Base-by-base conservation (phyloP, 2,113 vertebrate species). In the Crotophaga sulcirostris region DNA sequence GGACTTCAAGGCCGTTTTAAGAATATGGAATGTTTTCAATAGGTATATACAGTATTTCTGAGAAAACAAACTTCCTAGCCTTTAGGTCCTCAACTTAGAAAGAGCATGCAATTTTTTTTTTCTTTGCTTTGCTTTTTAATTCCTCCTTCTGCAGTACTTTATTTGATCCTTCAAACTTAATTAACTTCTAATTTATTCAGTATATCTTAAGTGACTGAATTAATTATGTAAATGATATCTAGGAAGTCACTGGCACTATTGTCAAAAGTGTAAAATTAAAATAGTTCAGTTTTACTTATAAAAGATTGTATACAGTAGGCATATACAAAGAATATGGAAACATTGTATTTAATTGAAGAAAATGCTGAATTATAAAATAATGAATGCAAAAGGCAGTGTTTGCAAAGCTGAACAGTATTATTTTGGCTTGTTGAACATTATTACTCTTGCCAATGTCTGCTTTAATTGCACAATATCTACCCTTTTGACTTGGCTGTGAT, bases 1-100 rank as follows among this genome's bases (percentile, higher is more conserved):
- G 89, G 90, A 97, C 88, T 89, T 96, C 81, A 97, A 96, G 97
- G 96, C 88, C 93, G 74, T 96, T 97, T 95, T 91, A 92, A 83
- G 63, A 91, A 72, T 55, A 13, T 76, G 38, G 88, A 88, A 91
- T 95, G 68, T 59, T 44, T 93, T 91, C 77, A 93, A 82, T 89
- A 93, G 90, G 67, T 73, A 7, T 51, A 72, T 56, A 16, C 23
- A 42, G 36, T 81, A 40, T 87, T 90, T 89, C 42, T 83, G 44
- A 84, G 68, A 55, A 95, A 73, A 82, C 8, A 81, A 73, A 59
- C 2, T 19, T 51, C 78, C 31, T 38, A 81, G 95, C 95, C 94
- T 97, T 97, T 90, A 94, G 91, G 96, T 96, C 94, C 91, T 97
- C 93, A 97, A 89, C 42, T 92, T 75, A 51, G 76, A 93, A 73